phyloP scores from a whole-genome alignment of 2,888 invertebrate genomes.

The Galerucella calmariensis region DNA sequence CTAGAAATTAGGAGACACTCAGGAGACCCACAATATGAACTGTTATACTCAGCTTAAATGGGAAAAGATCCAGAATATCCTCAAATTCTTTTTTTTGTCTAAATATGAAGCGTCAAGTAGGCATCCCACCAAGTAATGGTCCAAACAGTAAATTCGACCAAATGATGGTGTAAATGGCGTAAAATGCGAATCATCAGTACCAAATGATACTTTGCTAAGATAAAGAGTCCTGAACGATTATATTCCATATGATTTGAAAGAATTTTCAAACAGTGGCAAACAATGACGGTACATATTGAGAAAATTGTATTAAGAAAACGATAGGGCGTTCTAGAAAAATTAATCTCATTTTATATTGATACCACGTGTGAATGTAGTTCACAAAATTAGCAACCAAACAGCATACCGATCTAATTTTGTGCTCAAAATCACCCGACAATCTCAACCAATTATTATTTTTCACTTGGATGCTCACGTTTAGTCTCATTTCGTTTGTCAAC shows the following conservation, averaged over 20 bases:
- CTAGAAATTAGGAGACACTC: too few relatives aligned
- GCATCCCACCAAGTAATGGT: too few relatives aligned
- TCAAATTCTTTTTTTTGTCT: too few relatives aligned
- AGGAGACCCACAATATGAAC: too few relatives aligned
- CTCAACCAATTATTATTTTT: slow-evolving; percentile 48
- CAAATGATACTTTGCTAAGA: too few relatives aligned
- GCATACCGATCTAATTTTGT: slow-evolving; percentile 39
- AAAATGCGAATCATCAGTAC: too few relatives aligned
- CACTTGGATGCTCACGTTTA: slow-evolving; percentile 45
- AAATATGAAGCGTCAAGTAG: too few relatives aligned
- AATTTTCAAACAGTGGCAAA: neutral
- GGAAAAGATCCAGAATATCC: too few relatives aligned
- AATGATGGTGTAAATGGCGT: too few relatives aligned
- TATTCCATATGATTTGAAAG: neutral
- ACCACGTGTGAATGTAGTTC: slow-evolving; percentile 15
- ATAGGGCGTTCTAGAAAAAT: neutral
- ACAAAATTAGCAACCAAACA: slow-evolving; percentile 24
- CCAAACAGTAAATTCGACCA: too few relatives aligned
- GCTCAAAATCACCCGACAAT: slow-evolving; percentile 41
- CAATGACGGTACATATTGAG: neutral
- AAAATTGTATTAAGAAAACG: neutral
- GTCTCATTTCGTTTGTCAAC: slow-evolving; percentile 39
- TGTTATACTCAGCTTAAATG: too few relatives aligned
- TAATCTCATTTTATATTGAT: slow-evolving; percentile 6
- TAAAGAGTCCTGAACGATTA: neutral